phyloP scores from a whole-genome alignment of 2,888 invertebrate species.

The Agrotis clavis region DNA sequence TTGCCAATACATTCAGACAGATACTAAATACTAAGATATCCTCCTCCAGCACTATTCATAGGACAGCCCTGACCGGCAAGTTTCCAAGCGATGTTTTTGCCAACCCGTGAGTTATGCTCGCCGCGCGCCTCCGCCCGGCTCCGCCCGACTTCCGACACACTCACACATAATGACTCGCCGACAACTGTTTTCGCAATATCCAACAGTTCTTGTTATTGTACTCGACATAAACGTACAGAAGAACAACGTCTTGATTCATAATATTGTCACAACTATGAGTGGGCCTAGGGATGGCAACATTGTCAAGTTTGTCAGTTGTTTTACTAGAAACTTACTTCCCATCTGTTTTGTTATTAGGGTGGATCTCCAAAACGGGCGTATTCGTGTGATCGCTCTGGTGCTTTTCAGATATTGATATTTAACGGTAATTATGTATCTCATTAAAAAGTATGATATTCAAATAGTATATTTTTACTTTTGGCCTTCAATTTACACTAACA shows the following conservation, averaged over 20 bases:
- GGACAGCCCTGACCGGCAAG: slow-evolving; percentile 54
- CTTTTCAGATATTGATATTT: too few relatives aligned
- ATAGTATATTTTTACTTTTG: too few relatives aligned
- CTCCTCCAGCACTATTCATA: neutral
- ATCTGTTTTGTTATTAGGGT: too few relatives aligned
- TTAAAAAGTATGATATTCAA: too few relatives aligned
- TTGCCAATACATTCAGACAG: neutral
- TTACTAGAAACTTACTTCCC: neutral
- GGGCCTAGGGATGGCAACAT: neutral
- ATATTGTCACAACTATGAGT: neutral
- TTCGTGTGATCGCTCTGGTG: too few relatives aligned
- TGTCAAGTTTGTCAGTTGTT: too few relatives aligned
- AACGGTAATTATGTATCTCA: too few relatives aligned
- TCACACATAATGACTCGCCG: slow-evolving; percentile 61
- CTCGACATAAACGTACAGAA: slow-evolving; percentile 30
- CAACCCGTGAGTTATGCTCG: slow-evolving; percentile 55
- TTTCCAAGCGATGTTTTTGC: slow-evolving; percentile 56
- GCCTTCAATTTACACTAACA: too few relatives aligned
- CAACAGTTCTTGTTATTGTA: slow-evolving; percentile 23
- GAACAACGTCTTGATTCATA: neutral
- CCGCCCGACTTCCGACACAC: slow-evolving; percentile 59
- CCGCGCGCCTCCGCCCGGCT: slow-evolving; percentile 43
- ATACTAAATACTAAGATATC: neutral
- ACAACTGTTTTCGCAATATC: slow-evolving; percentile 61
- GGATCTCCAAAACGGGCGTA: too few relatives aligned